These are phyloP conservation scores for Tethya wilhelma DNA, from an alignment of 37 sponge, comb jelly and placozoan species.

Conservation along the genomic window DNA sequence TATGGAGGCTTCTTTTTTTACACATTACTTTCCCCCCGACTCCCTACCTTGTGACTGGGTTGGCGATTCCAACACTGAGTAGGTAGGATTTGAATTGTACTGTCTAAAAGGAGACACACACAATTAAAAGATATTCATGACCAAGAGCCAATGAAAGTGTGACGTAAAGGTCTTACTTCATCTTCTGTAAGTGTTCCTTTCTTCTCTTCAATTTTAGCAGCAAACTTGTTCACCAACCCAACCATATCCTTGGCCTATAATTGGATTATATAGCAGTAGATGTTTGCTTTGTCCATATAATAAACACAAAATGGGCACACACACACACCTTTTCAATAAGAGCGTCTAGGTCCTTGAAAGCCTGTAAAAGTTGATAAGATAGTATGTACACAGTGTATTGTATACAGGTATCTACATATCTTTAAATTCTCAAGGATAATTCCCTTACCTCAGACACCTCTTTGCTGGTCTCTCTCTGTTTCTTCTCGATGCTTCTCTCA, in stretches of 20 bases:
- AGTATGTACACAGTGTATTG: no score
- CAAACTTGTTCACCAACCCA: conserved; percentile 84
- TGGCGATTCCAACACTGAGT: conserved; percentile 95
- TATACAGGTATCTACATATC: no score
- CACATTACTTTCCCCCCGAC: neutral
- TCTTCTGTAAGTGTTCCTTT: conserved; percentile 90
- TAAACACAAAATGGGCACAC: neutral
- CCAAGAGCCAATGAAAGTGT: neutral
- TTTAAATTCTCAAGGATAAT: no score
- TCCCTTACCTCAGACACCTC: conserved; percentile 58
- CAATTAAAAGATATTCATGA: neutral
- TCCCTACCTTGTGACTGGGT: conserved; percentile 92
- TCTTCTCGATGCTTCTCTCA: conserved; percentile 87
- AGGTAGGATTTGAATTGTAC: conserved; percentile 89
- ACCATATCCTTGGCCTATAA: conserved; percentile 93
- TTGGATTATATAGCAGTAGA: neutral
- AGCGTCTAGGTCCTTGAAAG: conserved; percentile 95
- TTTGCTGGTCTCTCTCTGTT: conserved; percentile 69
- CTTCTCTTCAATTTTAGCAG: conserved; percentile 87
- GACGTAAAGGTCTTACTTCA: conserved; percentile 55
- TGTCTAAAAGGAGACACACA: conserved; percentile 50
- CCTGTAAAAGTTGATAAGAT: conserved; percentile 31
- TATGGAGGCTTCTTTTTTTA: neutral
- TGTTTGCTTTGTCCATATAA: neutral
- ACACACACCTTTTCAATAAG: conserved; percentile 89